Base-by-base conservation (phyloP, 2,888 invertebrate species). In the Blastobasis lacticolella region DNA sequence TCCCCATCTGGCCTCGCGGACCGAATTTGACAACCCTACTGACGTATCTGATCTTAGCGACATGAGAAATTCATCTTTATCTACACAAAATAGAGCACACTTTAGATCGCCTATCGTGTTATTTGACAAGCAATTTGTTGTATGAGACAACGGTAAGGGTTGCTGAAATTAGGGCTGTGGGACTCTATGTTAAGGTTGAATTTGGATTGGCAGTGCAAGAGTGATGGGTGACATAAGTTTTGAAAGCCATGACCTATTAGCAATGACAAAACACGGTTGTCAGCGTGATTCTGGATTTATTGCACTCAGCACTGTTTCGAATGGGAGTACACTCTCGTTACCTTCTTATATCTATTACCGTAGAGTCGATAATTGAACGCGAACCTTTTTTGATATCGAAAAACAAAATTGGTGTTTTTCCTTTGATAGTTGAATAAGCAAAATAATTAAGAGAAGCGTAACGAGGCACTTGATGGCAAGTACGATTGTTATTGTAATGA, bases 191-290 rank as follows among this genome's bases (percentile, higher is more conserved):
- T 56, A 43, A 46, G 48, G 45, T 40, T n/a, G 53, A n/a, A 54
- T 46, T 62, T 9, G 6, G 37, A 47, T 56, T 49, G 49, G 38
- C 0, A 5, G 0, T 10, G 49, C 54, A 54, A 55, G 10, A 40
- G 58, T 50, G 58, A 68, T 61, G 61, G 63, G 60, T 70, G 71
- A 69, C 77, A 75, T 72, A 75, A 61, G 72, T 73, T 78, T 75
- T 69, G 71, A 77, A 73, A 78, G 69, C 75, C 75, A 75, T 73
- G 67, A 73, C 77, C 79, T 80, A 82, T 81, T 82, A 81, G 72
- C 76, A 77, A 62, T 78, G 79, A 80, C 80, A 82, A 75, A 80
- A 78, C 78, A 83, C 80, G 84, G 77, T 75, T 84, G 84, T 83
- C 81, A 81, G 62, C 75, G 64, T 78, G 80, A 82, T 77, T 62